These are phyloP conservation scores for Pollenia amentaria DNA, from an alignment of 2,888 invertebrate species.

Conservation along the genomic window DNA sequence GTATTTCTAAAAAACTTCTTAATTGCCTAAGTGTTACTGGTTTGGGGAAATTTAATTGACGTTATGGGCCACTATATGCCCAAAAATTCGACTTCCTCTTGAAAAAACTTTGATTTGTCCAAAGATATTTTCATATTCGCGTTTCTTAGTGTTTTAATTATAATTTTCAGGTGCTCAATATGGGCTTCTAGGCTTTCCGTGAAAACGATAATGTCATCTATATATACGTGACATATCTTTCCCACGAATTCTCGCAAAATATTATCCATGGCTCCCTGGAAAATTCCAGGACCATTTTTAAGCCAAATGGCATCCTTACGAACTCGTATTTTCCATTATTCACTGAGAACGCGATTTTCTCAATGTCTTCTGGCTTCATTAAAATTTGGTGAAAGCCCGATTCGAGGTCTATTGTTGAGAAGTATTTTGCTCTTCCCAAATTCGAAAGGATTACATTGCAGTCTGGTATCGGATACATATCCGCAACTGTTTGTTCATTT, in stretches of 20 bases:
- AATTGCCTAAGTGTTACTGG: slow-evolving; percentile 73
- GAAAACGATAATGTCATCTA: slow-evolving; percentile 75
- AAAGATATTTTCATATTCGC: slow-evolving; percentile 75
- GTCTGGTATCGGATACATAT: slow-evolving; percentile 63
- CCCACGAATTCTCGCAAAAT: slow-evolving; percentile 66
- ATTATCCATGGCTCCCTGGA: slow-evolving; percentile 69
- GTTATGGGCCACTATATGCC: slow-evolving; percentile 63
- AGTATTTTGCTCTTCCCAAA: slow-evolving; percentile 52
- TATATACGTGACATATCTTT: slow-evolving; percentile 74
- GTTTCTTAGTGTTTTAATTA: slow-evolving; percentile 55
- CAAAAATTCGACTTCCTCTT: slow-evolving; percentile 72
- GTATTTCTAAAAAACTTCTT: slow-evolving; percentile 71
- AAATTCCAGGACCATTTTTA: slow-evolving; percentile 69
- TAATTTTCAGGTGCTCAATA: slow-evolving; percentile 57
- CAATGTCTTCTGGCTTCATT: slow-evolving; percentile 63
- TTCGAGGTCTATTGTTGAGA: slow-evolving; percentile 69
- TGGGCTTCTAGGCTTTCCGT: slow-evolving; percentile 63
- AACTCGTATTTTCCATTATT: slow-evolving; percentile 65
- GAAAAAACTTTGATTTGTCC: slow-evolving; percentile 74
- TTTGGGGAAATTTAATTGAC: slow-evolving; percentile 71
- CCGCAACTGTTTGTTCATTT: slow-evolving; percentile 62
- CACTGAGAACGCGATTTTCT: slow-evolving; percentile 70
- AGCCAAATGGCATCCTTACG: slow-evolving; percentile 64
- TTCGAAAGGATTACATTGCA: slow-evolving; percentile 61
- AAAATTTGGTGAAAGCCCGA: slow-evolving; percentile 71